Evolutionary conservation across 2,888 invertebrate species (phyloP), one percentile per base, ranked within the genome.

Genomic region (Dryobota labecula): DNA sequence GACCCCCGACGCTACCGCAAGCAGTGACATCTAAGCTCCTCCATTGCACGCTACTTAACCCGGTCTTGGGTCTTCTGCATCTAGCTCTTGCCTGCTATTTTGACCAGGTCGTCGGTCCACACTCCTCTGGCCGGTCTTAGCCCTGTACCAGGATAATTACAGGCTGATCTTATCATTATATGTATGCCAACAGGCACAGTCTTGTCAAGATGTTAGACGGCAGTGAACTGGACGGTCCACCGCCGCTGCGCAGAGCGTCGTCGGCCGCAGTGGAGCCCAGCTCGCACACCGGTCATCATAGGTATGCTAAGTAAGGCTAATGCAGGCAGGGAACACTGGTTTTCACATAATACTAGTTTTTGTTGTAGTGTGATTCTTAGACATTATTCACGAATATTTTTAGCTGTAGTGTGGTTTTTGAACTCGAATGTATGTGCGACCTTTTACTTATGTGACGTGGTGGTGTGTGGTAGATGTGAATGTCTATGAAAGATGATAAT

Each of bases 161-260:
- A 45, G 7, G 15, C 7, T 20, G 15, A 45, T 8, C 2, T 45
- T 7, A 45, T 6, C 8, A 45, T 18, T 45, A 45, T 41, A 41
- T 41, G 41, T 41, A 20, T 8, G n/a, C n/a, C n/a, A 2, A 7
- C 49, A 51, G 51, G 27, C 98, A 98, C 87, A 98, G 98, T 88
- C 94, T 98, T 86, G 98, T 98, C 68, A 98, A 98, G 93, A 97
- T 97, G 97, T 88, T 98, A 84, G 98, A 98, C 84, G 97, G 94
- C 76, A 94, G 94, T 78, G 97, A 98, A 87, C 90, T 97, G 86
- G 98, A 97, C 89, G 98, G 97, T 0, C 98, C 98, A 0, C 97
- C 97, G 2, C 97, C 97, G 0, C 93, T 98, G 20, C 96, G 98
- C 8, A 89, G 97, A 27, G 96, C 97, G 0, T 95, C 95, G 0